Conservation (phyloP, 1,140 invertebrate species). For the Megalonaias nervosa region DNA sequence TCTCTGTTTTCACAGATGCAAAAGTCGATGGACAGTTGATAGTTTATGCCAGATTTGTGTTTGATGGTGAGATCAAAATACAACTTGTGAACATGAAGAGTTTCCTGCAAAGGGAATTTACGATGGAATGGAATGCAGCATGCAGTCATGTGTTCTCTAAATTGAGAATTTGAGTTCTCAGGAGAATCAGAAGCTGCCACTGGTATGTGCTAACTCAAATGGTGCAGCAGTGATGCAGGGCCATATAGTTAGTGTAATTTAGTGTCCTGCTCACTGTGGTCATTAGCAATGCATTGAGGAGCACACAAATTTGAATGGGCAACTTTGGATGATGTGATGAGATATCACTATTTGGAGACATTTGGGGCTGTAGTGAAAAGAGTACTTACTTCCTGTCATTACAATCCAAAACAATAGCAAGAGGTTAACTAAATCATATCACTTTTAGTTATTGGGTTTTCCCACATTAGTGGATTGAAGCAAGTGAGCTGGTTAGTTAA, state of each 20-base stretch:
- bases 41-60: slow-evolving; percentile 5
- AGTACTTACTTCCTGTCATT: slow-evolving; percentile 11
- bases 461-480: not conserved
- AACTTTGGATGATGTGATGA: not conserved
- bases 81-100: not conserved
- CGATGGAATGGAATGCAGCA: not conserved
- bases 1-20: too few relatives aligned
- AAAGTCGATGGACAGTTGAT: slow-evolving; percentile 8
- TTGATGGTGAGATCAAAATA: not conserved
- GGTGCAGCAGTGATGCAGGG: slow-evolving; percentile 14
- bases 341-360: not conserved
- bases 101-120: slow-evolving; percentile 13
- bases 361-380: slow-evolving; percentile 11
- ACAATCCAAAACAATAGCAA: slow-evolving; percentile 8
- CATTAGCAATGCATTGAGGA: slow-evolving; percentile 6
- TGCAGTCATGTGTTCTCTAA: not conserved
- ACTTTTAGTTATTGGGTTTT: not conserved
- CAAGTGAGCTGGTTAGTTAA: slow-evolving; percentile 19
- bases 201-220: slow-evolving; percentile 15
- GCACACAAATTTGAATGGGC: slow-evolving; percentile 18
- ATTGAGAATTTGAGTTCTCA: not conserved
- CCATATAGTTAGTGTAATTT: slow-evolving; percentile 1
- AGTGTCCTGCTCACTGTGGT: not conserved
- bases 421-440: not conserved
- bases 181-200: slow-evolving; percentile 1